phyloP scores from a whole-genome alignment of 2,113 vertebrate genomes.

The Leucoraja erinaceus region DNA sequence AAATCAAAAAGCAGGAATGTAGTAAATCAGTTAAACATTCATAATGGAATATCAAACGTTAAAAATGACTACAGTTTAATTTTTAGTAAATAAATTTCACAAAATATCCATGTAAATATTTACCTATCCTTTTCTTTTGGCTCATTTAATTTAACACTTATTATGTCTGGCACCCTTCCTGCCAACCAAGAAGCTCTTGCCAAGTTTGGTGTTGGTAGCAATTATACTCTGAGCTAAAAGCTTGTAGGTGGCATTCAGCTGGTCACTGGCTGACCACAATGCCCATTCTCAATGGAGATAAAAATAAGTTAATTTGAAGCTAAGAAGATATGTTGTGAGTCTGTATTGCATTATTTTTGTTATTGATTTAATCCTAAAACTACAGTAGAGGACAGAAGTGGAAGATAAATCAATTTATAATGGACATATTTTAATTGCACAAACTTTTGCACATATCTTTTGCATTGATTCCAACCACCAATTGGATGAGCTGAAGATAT shows the following conservation, averaged over 20 bases:
- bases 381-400: not conserved
- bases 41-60: not conserved
- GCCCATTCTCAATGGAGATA: not conserved
- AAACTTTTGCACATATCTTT: not conserved
- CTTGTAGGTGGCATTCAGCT: conserved; percentile 25
- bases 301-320: not conserved
- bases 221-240: conserved; percentile 17
- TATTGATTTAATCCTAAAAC: not conserved
- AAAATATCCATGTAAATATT: not conserved
- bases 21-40: not conserved
- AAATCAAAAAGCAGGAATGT: not conserved
- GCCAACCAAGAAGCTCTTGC: not conserved
- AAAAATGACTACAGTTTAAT: not conserved
- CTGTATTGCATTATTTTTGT: not conserved
- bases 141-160: conserved; percentile 3
- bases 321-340: not conserved
- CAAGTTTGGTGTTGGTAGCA: not conserved
- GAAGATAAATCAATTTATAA: not conserved
- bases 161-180: conserved; percentile 27
- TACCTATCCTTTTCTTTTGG: conserved; percentile 4
- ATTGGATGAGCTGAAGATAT: not conserved
- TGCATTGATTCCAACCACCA: not conserved
- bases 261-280: not conserved
- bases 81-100: not conserved
- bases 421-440: not conserved